Base-by-base conservation (phyloP, 2,797 vertebrate species). In the Craterocephalus amniculus region DNA sequence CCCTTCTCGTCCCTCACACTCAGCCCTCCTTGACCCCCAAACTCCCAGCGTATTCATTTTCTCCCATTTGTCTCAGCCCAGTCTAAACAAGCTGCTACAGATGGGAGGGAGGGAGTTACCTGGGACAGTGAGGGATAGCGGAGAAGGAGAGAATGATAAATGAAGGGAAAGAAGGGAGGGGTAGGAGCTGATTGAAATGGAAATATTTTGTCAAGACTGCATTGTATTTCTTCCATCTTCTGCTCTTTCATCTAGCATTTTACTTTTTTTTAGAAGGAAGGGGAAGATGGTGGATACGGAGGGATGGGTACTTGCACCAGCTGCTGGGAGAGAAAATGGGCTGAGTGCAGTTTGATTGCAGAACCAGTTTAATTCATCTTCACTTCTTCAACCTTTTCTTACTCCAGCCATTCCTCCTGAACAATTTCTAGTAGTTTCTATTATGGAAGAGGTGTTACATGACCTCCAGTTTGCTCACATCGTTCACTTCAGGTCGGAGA, bases 71-170 rank as follows among this genome's bases (percentile, higher is more conserved):
- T 94, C 92, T 91, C 70, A 58, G 58, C 74, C 83, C 90, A 92
- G 90, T 93, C 91, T 92, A 94, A 94, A 94, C 93, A 93, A 75
- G 76, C 72, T 63, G 58, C 68, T 62, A 58, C 61, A 60, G 72
- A 70, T 69, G 48, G 73, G 67, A 58, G 67, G 69, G 65, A 20
- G 61, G 26, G 32, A 56, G 55, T 6, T 2, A 63, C 14, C 72
- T 70, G 66, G 48, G 75, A 45, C 78, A 58, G 72, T 20, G 73
- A 63, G 74, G 70, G 72, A 73, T 80, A 81, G 89, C 75, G 80
- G 70, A 76, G 83, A 72, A 60, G 75, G 69, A 85, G 85, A 85
- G 73, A 79, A 73, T 83, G 80, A 86, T 84, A 79, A 87, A 89
- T 86, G 69, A 78, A 85, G 76, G 43, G 10, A 52, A 56, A 78